Base-by-base conservation (phyloP, 2,888 invertebrate species). In the Podabrus alpinus region DNA sequence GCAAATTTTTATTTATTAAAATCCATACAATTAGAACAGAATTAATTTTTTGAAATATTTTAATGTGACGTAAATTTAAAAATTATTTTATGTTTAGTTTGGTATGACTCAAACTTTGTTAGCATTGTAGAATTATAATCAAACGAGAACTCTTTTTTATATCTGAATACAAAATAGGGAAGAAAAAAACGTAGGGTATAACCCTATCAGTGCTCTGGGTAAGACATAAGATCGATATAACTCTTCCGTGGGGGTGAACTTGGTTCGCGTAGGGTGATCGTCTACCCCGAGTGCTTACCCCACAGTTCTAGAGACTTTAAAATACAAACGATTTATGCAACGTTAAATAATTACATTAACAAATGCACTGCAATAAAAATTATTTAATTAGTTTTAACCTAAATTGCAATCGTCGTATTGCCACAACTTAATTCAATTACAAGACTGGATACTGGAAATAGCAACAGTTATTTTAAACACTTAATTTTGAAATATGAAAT, bases 191-290 rank as follows among this genome's bases (percentile, higher is more conserved):
- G 80, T 80, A 80, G 85, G 84, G 86, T 85, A 45, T 45, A 86
- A 86, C 86, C 86, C 86, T 86, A 86, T 85, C 85, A 81, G 78
- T 83, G 84, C 81, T 83, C 85, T 85, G 86, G 86, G 86, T 85
- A 86, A 87, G 87, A 87, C 87, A 86, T 84, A 86, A 86, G 88
- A 88, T 87, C 88, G 87, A 88, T 88, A 88, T 87, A 87, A 88
- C 88, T 87, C 87, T 88, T 88, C 87, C 87, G 87, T 86, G 87
- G 87, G 87, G 87, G 87, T 86, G 86, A 86, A 84, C 81, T 80
- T 82, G 81, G 81, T 79, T 80, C 81, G 85, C 83, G 86, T 85
- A 84, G 81, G 82, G 82, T 79, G 80, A 80, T 75, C 71, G 75
- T 77, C 77, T 77, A 77, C 73, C 77, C 77, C 62, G 77, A 77